Evolutionary conservation across 2,888 invertebrate species (phyloP).

Genomic region (Gortyna flavago): DNA sequence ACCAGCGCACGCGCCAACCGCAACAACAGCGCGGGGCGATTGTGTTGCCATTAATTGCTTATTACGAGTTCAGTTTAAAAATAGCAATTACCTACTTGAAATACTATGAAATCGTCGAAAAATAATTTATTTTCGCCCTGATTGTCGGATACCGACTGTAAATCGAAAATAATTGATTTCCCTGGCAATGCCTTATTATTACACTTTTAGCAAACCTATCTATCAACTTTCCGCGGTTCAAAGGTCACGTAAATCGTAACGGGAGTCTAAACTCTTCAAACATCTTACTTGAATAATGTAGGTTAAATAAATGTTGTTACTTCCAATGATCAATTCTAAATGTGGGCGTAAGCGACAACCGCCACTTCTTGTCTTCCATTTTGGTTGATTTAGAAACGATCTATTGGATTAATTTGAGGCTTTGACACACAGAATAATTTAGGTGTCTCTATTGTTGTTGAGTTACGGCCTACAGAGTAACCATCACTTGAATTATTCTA

Average conservation of each 20-base stretch:
- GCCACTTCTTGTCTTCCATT: slow-evolving; percentile 44
- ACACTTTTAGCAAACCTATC: slow-evolving; percentile 9
- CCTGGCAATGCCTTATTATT: neutral
- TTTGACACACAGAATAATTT: slow-evolving; percentile 25
- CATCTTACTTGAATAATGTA: slow-evolving; percentile 22
- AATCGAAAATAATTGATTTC: slow-evolving; percentile 16
- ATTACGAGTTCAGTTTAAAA: slow-evolving; percentile 30
- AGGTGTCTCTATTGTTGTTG: neutral
- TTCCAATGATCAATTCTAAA: slow-evolving; percentile 50
- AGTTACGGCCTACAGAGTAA: slow-evolving; percentile 11
- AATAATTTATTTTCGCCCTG: neutral
- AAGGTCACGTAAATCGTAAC: slow-evolving; percentile 15
- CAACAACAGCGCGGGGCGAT: slow-evolving; percentile 48
- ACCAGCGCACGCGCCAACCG: slow-evolving; percentile 65
- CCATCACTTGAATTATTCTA: neutral
- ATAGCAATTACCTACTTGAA: slow-evolving; percentile 9
- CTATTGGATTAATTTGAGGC: slow-evolving; percentile 32
- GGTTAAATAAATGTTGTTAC: slow-evolving; percentile 51
- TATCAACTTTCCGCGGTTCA: slow-evolving; percentile 1
- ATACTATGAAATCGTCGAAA: neutral
- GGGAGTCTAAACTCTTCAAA: slow-evolving; percentile 5
- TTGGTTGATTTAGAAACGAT: slow-evolving; percentile 48
- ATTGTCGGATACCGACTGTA: neutral
- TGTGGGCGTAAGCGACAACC: slow-evolving; percentile 63
- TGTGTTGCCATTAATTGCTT: slow-evolving; percentile 48